phyloP scores from a whole-genome alignment of 2,888 invertebrate genomes.

The Oxytorus armatus region DNA sequence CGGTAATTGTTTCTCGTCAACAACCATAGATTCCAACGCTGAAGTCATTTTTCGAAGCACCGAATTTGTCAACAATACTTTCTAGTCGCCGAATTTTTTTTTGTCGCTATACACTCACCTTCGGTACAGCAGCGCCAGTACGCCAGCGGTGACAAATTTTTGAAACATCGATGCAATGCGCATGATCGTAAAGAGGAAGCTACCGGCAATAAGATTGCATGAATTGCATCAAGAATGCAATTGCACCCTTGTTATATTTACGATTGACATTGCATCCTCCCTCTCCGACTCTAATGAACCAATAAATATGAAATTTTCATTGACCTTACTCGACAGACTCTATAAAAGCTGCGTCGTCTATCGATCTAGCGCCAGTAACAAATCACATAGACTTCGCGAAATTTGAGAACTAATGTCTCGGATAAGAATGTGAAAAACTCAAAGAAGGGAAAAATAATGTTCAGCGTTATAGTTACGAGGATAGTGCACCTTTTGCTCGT shows the following conservation, averaged over 20 bases:
- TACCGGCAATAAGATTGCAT: neutral
- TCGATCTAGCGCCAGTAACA: conserved; percentile 54
- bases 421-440: neutral
- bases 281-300: conserved; percentile 60
- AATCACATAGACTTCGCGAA: conserved; percentile 16
- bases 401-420: conserved; percentile 24
- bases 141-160: neutral
- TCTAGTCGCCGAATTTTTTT: neutral
- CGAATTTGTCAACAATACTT: conserved; percentile 7
- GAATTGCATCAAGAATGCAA: conserved; percentile 15
- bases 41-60: conserved; percentile 80
- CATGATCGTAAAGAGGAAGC: neutral
- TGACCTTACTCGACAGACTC: conserved; percentile 44
- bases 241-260: conserved; percentile 44
- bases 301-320: conserved; percentile 68
- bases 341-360: conserved; percentile 48
- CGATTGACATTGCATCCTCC: conserved; percentile 59
- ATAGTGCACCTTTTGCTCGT: conserved; percentile 22
- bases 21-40: conserved; percentile 91
- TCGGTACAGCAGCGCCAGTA: neutral
- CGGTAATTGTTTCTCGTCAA: conserved; percentile 91
- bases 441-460: conserved; percentile 1
- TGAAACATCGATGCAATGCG: neutral
- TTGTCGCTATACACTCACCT: too few relatives aligned
- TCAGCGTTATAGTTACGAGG: neutral